Conservation (phyloP, 2,797 vertebrate species). For the Phataginus tetradactyla region DNA sequence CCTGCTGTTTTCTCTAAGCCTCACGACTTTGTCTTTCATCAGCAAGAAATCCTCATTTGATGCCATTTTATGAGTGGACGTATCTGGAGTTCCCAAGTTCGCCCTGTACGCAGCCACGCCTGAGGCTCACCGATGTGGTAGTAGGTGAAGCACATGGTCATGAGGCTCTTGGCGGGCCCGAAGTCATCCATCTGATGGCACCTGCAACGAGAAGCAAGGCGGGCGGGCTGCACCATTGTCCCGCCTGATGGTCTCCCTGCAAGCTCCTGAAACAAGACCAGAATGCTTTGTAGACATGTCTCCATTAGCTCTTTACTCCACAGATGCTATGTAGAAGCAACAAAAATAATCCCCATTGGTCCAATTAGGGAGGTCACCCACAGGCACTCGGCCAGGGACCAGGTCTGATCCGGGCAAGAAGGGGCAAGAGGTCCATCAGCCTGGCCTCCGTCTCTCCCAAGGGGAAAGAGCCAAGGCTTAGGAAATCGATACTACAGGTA, state of each 20-base stretch:
- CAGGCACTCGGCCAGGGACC: fast-evolving
- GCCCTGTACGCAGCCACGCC: fast-evolving
- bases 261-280: background rate
- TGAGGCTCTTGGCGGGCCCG: slow-evolving; percentile 97
- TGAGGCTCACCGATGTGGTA: slow-evolving; percentile 93
- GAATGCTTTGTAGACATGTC: fast-evolving
- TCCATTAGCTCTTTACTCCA: background rate
- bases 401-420: background rate
- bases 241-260: fast-evolving
- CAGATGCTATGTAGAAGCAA: background rate
- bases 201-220: slow-evolving; percentile 80
- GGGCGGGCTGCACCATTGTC: fast-evolving
- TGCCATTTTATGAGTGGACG: fast-evolving
- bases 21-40: fast-evolving
- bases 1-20: background rate
- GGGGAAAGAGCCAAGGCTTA: background rate
- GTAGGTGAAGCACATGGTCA: slow-evolving; percentile 99
- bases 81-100: background rate
- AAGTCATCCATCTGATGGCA: slow-evolving; percentile 99
- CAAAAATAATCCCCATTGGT: fast-evolving
- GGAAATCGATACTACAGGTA: background rate
- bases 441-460: background rate
- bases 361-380: background rate
- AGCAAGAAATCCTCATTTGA: too few species aligned
- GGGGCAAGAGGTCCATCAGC: fast-evolving